Evolutionary conservation across 1,140 invertebrate species (phyloP).

Genomic region (Campodea augens): DNA sequence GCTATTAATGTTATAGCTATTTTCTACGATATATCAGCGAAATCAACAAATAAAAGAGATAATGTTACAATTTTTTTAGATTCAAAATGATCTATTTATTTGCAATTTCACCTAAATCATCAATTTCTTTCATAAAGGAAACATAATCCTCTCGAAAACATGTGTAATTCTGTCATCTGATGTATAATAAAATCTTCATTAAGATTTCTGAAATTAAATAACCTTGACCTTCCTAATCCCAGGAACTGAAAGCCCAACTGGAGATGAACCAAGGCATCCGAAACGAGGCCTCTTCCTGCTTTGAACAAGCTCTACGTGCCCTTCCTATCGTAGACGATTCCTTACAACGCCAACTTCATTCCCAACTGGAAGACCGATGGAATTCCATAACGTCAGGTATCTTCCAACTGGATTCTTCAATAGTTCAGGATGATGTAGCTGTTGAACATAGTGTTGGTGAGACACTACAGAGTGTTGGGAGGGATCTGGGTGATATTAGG

Average conservation of each 20-base stretch:
- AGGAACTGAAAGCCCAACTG: conserved; percentile 68
- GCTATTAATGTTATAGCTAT: no score
- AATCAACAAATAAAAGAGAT: no score
- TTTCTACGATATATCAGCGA: no score
- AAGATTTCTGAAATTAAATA: no score
- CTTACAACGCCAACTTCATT: conserved; percentile 51
- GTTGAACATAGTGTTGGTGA: conserved; percentile 46
- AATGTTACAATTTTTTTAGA: no score
- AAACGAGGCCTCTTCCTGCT: conserved; percentile 44
- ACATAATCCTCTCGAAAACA: no score
- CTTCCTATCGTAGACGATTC: conserved; percentile 61
- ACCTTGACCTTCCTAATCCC: conserved; percentile 15
- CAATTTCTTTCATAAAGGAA: no score
- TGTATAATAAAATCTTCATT: no score
- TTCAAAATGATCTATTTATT: no score
- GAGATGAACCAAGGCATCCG: conserved; percentile 61
- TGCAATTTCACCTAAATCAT: no score
- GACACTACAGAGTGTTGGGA: conserved; percentile 47
- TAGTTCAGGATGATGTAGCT: conserved; percentile 43
- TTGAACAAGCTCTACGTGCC: conserved; percentile 54
- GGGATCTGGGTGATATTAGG: conserved; percentile 47
- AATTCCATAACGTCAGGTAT: conserved; percentile 39
- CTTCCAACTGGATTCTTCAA: conserved; percentile 37
- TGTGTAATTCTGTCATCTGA: no score
- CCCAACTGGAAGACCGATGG: conserved; percentile 55